Conservation (phyloP, 1,140 invertebrate species). For the Calliopsis andreniformis region DNA sequence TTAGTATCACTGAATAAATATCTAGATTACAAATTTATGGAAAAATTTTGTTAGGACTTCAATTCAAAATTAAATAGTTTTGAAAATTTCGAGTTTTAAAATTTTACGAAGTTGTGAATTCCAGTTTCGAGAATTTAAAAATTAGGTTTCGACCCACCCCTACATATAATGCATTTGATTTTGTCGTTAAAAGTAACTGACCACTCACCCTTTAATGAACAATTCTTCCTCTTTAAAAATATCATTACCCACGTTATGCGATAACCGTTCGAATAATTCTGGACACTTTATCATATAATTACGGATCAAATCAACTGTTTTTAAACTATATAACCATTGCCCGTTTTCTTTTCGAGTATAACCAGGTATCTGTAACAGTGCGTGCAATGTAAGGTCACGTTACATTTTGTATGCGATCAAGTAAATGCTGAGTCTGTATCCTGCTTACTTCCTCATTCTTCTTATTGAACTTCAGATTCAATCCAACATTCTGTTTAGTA, state of each 20-base stretch:
- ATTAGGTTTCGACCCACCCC: too few relatives aligned
- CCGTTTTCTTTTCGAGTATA: conserved; percentile 89
- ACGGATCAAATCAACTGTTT: conserved; percentile 87
- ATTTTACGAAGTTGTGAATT: too few relatives aligned
- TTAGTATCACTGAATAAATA: too few relatives aligned
- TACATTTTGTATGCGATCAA: background rate
- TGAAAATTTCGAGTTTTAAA: too few relatives aligned
- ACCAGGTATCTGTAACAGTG: conserved; percentile 86
- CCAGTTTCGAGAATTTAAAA: too few relatives aligned
- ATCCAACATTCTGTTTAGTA: conserved; percentile 91
- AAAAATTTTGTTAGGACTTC: too few relatives aligned
- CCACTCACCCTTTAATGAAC: conserved; percentile 83
- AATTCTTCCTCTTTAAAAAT: conserved; percentile 86
- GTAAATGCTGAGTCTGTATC: background rate
- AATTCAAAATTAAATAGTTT: too few relatives aligned
- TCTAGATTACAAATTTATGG: too few relatives aligned
- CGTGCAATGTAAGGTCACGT: conserved; percentile 5
- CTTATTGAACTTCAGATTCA: conserved; percentile 96
- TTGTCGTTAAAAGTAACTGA: conserved; percentile 4
- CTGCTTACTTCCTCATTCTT: conserved; percentile 85
- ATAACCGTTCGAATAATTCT: conserved; percentile 86
- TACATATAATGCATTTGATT: too few relatives aligned
- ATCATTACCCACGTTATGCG: conserved; percentile 80
- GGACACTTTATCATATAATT: conserved; percentile 88
- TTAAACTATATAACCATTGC: conserved; percentile 91